These are phyloP conservation scores for Orthosia incerta DNA, from an alignment of 2,888 invertebrate species.

Conservation along the genomic window DNA sequence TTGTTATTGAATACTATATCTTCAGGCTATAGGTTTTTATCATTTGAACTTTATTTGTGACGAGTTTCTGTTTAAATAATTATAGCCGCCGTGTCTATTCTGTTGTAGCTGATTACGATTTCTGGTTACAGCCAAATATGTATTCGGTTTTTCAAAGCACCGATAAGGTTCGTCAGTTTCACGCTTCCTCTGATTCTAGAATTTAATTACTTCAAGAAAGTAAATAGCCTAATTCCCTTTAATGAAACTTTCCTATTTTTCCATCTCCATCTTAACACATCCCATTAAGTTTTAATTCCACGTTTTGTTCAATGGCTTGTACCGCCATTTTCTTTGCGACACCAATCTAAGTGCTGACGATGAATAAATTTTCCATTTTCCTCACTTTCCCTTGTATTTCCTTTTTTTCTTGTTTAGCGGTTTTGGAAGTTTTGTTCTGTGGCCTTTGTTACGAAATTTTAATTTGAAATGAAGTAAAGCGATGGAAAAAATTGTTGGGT, in stretches of 20 bases:
- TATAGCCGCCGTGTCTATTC: no score
- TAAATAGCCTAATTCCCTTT: slow-evolving; percentile 47
- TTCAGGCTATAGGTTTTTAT: neutral
- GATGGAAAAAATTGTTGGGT: slow-evolving; percentile 50
- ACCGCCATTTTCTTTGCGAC: slow-evolving; percentile 65
- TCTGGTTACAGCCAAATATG: neutral
- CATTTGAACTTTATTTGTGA: neutral
- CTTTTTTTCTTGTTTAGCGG: slow-evolving; percentile 67
- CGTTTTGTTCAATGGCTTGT: slow-evolving; percentile 71
- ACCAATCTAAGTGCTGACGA: slow-evolving; percentile 73
- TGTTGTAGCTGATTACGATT: neutral
- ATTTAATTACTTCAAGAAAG: slow-evolving; percentile 16
- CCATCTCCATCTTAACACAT: slow-evolving; percentile 55
- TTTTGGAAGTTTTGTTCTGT: slow-evolving; percentile 67
- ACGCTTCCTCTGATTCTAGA: neutral
- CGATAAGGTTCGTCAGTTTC: neutral
- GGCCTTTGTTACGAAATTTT: slow-evolving; percentile 69
- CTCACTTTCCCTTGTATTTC: slow-evolving; percentile 67
- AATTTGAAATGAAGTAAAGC: slow-evolving; percentile 72
- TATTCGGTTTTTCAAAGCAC: neutral
- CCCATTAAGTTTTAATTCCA: slow-evolving; percentile 74
- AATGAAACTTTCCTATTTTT: slow-evolving; percentile 52
- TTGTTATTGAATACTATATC: neutral
- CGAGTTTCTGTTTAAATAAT: neutral
- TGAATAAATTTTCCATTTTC: slow-evolving; percentile 80